Conservation (phyloP, 2,888 invertebrate genomes). For the Patella pellucida region DNA sequence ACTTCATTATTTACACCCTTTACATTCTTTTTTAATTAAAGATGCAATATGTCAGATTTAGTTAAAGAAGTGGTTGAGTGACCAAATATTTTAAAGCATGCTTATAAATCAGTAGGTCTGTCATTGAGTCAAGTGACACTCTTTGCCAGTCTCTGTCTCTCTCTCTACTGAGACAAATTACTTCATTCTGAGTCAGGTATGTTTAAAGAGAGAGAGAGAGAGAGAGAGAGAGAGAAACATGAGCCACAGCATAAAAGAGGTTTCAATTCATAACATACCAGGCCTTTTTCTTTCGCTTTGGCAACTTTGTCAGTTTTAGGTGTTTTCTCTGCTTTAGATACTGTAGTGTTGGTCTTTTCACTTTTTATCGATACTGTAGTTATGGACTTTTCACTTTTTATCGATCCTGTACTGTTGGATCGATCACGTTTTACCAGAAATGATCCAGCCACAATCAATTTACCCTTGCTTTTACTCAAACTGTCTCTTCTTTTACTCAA, state of each 20-base stretch:
- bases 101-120: background rate
- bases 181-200: no score
- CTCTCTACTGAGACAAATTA: no score
- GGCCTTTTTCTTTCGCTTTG: background rate
- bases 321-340: background rate
- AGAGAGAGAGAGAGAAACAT: no score
- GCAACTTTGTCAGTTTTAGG: constrained; percentile 6
- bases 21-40: no score
- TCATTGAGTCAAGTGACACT: background rate
- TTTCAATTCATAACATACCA: no score
- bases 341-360: background rate
- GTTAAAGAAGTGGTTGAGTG: no score
- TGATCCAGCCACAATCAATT: constrained; percentile 42
- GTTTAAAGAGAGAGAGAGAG: no score
- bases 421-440: constrained; percentile 38
- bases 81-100: background rate
- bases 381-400: background rate
- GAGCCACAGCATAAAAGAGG: no score
- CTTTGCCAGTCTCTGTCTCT: no score
- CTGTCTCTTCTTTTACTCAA: constrained; percentile 12
- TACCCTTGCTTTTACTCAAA: constrained; percentile 20
- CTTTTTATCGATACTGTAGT: constrained; percentile 4
- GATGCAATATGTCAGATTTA: no score
- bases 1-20: no score
- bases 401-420: constrained; percentile 18